A percentile compares a stretch with the other conserved stretches of the same genome.
phyloP scores from a whole-genome alignment of 2,888 invertebrate species.

The Noctuana brunneofusca region DNA sequence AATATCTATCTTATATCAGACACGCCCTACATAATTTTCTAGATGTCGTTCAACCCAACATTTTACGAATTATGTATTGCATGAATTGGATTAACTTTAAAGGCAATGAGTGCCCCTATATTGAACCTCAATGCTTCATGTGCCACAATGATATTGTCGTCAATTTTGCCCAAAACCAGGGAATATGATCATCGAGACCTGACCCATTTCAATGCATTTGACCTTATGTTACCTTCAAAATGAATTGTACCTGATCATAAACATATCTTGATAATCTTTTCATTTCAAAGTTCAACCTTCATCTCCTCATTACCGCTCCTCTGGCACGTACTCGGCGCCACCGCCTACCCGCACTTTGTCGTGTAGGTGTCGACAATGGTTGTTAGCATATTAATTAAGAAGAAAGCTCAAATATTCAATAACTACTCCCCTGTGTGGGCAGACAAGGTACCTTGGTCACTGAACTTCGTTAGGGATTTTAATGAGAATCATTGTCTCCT shows the following conservation, averaged over 20 bases:
- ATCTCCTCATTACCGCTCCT: constrained; percentile 15
- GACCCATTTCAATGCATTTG: not conserved
- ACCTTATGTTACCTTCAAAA: not conserved
- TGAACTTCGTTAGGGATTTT: constrained; percentile 34
- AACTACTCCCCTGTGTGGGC: constrained; percentile 38
- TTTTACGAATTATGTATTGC: too few species aligned
- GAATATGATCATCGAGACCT: not conserved
- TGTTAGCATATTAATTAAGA: constrained; percentile 80
- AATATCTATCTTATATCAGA: constrained; percentile 12
- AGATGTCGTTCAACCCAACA: not conserved
- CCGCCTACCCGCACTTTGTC: constrained; percentile 50
- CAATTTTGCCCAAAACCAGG: not conserved
- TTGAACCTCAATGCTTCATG: not conserved
- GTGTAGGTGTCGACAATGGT: constrained; percentile 77
- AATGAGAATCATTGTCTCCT: constrained; percentile 4
- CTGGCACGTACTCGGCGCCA: constrained; percentile 46
- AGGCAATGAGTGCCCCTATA: too few species aligned
- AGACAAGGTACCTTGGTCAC: constrained; percentile 36
- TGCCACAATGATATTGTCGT: too few species aligned
- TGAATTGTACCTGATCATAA: not conserved
- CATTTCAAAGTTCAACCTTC: not conserved
- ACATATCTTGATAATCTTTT: constrained; percentile 1
- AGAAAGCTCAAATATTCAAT: constrained; percentile 76
- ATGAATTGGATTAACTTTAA: too few species aligned
- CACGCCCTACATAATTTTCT: not conserved